Conservation (phyloP, 1,140 invertebrate genomes). For the Pseudachorutes palmiensis region DNA sequence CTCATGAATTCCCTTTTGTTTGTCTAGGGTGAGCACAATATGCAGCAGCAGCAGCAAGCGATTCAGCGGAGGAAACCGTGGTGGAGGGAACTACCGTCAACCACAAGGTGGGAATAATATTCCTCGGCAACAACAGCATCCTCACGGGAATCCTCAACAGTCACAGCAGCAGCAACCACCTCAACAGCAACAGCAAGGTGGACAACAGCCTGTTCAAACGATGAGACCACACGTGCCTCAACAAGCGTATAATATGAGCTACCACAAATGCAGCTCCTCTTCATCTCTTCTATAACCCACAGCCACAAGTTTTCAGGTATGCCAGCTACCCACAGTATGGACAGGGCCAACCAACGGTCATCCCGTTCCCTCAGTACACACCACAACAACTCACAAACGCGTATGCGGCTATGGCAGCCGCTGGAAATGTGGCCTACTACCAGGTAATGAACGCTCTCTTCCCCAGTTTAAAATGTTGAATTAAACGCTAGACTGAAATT, state of each 20-base stretch:
- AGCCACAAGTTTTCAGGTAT: no score
- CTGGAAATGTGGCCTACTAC: no score
- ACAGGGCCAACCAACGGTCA: no score
- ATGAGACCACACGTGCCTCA: conserved; percentile 13
- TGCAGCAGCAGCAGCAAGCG: conserved; percentile 5
- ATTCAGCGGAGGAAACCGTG: neutral
- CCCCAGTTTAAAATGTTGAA: no score
- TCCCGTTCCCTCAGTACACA: no score
- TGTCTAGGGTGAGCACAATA: conserved; percentile 18
- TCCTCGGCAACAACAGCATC: conserved; percentile 2
- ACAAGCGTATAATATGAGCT: neutral
- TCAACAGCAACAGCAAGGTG: conserved; percentile 24
- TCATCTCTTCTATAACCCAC: no score
- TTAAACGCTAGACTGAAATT: no score
- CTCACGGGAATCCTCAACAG: neutral
- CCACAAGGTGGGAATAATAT: neutral
- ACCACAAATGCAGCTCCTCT: no score
- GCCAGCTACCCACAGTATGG: no score
- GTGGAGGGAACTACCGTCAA: conserved; percentile 10
- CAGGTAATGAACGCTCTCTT: no score
- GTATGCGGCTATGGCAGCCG: no score
- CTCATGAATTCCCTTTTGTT: conserved; percentile 10
- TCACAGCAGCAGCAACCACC: conserved; percentile 18
- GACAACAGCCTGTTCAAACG: conserved; percentile 6
- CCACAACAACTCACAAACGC: no score